Percentiles rank a stretch among this genome's conserved stretches.
Evolutionary conservation across 2,888 invertebrate genomes (phyloP).

Genomic region (Acleris laterana): DNA sequence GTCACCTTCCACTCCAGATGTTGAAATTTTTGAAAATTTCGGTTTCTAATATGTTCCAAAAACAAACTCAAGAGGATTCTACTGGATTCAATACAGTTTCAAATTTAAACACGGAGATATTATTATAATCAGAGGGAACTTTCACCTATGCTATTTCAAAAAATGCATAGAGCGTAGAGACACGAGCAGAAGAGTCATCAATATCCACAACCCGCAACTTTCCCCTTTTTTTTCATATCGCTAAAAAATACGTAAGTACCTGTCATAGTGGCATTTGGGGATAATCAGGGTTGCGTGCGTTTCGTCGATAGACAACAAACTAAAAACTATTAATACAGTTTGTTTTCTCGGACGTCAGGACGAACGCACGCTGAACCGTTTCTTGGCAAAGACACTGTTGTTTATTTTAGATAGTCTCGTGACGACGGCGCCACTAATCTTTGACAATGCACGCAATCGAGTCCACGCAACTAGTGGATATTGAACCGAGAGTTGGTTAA

Average conservation of each 20-base stretch:
- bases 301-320: constrained; percentile 26
- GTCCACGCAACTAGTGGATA: constrained; percentile 20
- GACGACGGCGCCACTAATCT: constrained; percentile 44
- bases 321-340: constrained; percentile 36
- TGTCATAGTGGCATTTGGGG: not conserved
- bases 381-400: constrained; percentile 66
- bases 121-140: constrained; percentile 13
- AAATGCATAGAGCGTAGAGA: not conserved
- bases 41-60: too few relatives aligned
- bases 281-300: not conserved
- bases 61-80: not conserved
- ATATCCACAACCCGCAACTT: not conserved
- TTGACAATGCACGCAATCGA: constrained; percentile 35
- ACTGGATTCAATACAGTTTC: not conserved
- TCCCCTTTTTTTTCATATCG: too few relatives aligned
- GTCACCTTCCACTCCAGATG: too few relatives aligned
- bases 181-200: not conserved
- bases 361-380: constrained; percentile 55
- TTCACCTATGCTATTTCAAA: constrained; percentile 4
- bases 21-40: too few relatives aligned
- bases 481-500: constrained; percentile 7
- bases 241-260: not conserved
- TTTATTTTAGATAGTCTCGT: constrained; percentile 72
- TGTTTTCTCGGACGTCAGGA: constrained; percentile 53
- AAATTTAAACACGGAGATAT: not conserved